Conservation (phyloP, 2,113 vertebrate species). For the Eptatretus burgeri region DNA sequence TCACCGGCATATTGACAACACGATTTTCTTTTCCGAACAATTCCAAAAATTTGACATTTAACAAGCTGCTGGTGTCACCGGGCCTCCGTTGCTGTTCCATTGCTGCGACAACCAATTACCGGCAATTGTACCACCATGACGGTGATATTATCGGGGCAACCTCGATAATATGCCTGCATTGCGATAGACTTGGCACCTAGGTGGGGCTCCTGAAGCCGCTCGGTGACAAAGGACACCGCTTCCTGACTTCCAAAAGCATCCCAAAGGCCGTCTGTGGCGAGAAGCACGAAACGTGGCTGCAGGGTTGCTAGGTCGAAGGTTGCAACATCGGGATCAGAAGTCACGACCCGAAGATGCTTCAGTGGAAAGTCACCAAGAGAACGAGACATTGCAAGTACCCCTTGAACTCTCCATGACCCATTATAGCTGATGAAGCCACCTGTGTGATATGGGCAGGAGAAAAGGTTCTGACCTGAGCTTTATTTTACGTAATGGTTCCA, state of each 20-base stretch:
- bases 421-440: slow-evolving; percentile 98
- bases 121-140: slow-evolving; percentile 51
- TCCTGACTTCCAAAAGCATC: slow-evolving; percentile 97
- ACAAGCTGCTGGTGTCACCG: too few relatives aligned
- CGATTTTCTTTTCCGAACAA: too few relatives aligned
- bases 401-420: slow-evolving; percentile 88
- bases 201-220: slow-evolving; percentile 74
- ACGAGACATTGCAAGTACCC: slow-evolving; percentile 89
- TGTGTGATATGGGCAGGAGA: slow-evolving; percentile 13
- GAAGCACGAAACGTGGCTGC: slow-evolving; percentile 89
- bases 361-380: slow-evolving; percentile 81
- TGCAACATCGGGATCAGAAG: slow-evolving; percentile 66
- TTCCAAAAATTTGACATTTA: too few relatives aligned
- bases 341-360: slow-evolving; percentile 82
- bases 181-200: slow-evolving; percentile 92
- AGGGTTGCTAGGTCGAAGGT: slow-evolving; percentile 85
- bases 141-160: slow-evolving; percentile 90
- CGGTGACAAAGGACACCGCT: slow-evolving; percentile 72
- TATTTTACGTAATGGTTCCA: too few relatives aligned
- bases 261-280: slow-evolving; percentile 88
- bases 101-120: too few relatives aligned
- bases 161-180: slow-evolving; percentile 84
- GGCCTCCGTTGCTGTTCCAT: too few relatives aligned
- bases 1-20: too few relatives aligned
- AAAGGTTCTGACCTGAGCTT: not conserved